Evolutionary conservation across 2,888 invertebrate genomes (phyloP).

Genomic region (Acanthosepion pharaonis): DNA sequence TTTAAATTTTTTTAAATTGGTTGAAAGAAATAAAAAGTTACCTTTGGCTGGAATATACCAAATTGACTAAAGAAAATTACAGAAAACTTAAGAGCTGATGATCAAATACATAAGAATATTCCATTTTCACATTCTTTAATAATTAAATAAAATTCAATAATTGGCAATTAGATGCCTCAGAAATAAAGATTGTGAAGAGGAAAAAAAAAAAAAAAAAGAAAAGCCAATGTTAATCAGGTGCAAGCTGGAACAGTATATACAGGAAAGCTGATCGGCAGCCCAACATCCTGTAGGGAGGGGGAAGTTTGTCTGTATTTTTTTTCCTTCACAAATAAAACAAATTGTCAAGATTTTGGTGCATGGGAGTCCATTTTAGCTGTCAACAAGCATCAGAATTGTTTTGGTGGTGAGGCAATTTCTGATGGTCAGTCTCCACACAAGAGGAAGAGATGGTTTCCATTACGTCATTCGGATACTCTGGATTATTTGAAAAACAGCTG

Average conservation of each 20-base stretch:
- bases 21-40: too few species aligned
- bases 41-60: too few species aligned
- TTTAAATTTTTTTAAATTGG: too few species aligned
- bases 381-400: constrained; percentile 13
- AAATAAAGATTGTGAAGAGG: neutral
- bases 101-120: neutral
- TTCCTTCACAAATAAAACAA: neutral
- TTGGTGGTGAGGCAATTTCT: neutral
- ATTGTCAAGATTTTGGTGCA: neutral
- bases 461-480: constrained; percentile 79
- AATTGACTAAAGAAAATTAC: too few species aligned
- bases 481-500: constrained; percentile 97
- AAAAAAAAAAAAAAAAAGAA: neutral
- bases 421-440: neutral
- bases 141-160: neutral
- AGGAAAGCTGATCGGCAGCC: neutral
- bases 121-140: constrained; percentile 33
- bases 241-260: constrained; percentile 33
- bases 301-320: neutral
- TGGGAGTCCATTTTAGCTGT: neutral
- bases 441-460: constrained; percentile 46
- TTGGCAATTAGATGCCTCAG: neutral
- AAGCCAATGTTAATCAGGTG: constrained; percentile 22
- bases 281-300: neutral
- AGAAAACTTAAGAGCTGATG: too few species aligned